These are phyloP conservation scores for Pollenia angustigena DNA, from an alignment of 2,888 invertebrate species.

Conservation along the genomic window DNA sequence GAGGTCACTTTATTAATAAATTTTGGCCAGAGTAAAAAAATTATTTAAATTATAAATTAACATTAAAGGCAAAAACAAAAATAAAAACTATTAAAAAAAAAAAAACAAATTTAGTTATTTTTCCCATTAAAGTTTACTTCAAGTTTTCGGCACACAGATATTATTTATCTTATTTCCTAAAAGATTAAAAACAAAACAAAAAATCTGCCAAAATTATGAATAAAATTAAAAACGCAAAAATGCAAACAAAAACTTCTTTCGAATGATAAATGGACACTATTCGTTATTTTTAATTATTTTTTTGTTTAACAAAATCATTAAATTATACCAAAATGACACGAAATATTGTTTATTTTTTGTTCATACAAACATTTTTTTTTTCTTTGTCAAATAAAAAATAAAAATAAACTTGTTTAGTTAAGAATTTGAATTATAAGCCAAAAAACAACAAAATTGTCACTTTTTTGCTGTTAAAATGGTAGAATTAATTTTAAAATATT, in stretches of 20 bases:
- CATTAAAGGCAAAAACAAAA: no score
- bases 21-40: no score
- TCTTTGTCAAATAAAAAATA: slow-evolving; percentile 59
- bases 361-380: neutral
- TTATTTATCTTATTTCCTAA: neutral
- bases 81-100: no score
- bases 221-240: slow-evolving; percentile 62
- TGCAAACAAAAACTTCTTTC: slow-evolving; percentile 13
- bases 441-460: slow-evolving; percentile 65
- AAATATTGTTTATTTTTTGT: slow-evolving; percentile 46
- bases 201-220: slow-evolving; percentile 8
- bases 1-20: no score
- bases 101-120: no score
- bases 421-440: slow-evolving; percentile 49
- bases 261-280: neutral
- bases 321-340: slow-evolving; percentile 43
- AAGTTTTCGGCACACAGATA: neutral
- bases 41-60: no score
- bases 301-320: slow-evolving; percentile 16
- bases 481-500: slow-evolving; percentile 26
- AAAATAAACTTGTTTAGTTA: slow-evolving; percentile 77
- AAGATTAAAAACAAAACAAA: neutral
- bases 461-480: slow-evolving; percentile 22
- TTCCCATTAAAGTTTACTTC: neutral
- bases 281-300: neutral